Conservation (phyloP, 2,113 vertebrate genomes). For the Amphiprion ocellaris region DNA sequence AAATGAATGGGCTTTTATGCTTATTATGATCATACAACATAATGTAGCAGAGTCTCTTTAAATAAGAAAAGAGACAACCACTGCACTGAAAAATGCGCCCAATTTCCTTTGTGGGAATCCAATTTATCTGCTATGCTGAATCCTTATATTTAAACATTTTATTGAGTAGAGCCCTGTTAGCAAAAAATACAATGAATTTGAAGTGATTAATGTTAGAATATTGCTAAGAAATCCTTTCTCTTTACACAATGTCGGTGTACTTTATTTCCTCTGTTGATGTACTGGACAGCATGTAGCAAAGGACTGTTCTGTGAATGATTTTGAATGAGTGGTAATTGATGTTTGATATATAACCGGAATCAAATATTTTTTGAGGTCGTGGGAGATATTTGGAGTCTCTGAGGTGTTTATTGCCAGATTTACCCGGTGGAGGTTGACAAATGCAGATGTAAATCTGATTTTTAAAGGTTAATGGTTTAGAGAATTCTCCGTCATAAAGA, state of each 20-base stretch:
- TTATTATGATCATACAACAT: constrained; percentile 58
- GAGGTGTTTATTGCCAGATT: constrained; percentile 74
- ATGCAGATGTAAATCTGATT: constrained; percentile 74
- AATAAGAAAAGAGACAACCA: constrained; percentile 55
- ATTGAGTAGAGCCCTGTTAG: constrained; percentile 53
- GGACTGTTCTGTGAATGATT: constrained; percentile 47
- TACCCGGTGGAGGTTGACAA: constrained; percentile 60
- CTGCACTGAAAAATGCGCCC: constrained; percentile 54
- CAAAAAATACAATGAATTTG: constrained; percentile 36
- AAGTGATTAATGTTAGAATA: constrained; percentile 39
- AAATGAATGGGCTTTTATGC: constrained; percentile 60
- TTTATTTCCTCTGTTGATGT: constrained; percentile 34
- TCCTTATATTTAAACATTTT: constrained; percentile 60
- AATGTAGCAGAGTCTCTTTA: constrained; percentile 57
- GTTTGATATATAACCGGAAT: constrained; percentile 72
- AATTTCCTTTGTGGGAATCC: constrained; percentile 55
- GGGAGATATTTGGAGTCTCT: constrained; percentile 70
- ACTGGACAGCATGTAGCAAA: constrained; percentile 20
- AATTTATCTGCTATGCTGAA: constrained; percentile 57
- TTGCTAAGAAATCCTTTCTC: constrained; percentile 18
- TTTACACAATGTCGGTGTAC: constrained; percentile 12
- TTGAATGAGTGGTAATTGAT: constrained; percentile 61
- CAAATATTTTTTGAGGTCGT: constrained; percentile 65
- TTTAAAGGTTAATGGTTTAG: constrained; percentile 78
- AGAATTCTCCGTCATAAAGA: constrained; percentile 71